Evolutionary conservation across 1,140 invertebrate species (phyloP), one percentile per base, ranked within the genome.

Genomic region (Akabosia matsudoensis): DNA sequence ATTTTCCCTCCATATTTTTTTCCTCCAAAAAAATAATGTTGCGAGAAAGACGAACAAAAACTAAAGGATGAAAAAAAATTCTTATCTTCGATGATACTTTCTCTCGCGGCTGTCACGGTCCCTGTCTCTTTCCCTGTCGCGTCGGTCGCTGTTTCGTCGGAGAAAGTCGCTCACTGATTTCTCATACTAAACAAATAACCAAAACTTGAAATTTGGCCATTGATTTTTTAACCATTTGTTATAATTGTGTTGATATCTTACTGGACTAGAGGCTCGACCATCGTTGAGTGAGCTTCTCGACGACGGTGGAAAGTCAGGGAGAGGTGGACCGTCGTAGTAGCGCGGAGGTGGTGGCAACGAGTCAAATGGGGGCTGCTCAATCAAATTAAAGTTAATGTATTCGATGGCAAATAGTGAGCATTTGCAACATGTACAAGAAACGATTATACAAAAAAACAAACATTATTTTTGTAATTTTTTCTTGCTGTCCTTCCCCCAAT

Each of bases 91-190:
- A 26, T 54, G 33, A 54, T 79, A 80, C 30, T 79, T 80, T 33
- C 79, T 73, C 7, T 74, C 73, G 10, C 80, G 79, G 1, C 80
- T 37, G 14, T 82, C 80, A 33, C 82, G 52, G 45, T 83, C 80
- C 13, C 82, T 76, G 54, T 86, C 86, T 33, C 86, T 80, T 70
- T 89, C 87, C 74, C 89, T 87, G 37, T 87, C 85, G 52, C 87
- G 84, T 64, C 89, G 85, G 76, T 90, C 90, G 76, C 86, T 88
- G 74, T 93, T 96, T 82, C 94, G 89, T 88, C 94, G 92, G 61
- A 96, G 86, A 84, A 96, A 95, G 83, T 95, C 93, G 84, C 95
- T 93, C 33, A 97, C 94, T 75, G 93, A 94, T 64, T 94, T 89
- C 83, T 96, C 93, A 85, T 95, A 95, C 83, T 87, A 82, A 64